Base-by-base conservation (phyloP, 2,113 vertebrate species). In the Fregetta grallaria region DNA sequence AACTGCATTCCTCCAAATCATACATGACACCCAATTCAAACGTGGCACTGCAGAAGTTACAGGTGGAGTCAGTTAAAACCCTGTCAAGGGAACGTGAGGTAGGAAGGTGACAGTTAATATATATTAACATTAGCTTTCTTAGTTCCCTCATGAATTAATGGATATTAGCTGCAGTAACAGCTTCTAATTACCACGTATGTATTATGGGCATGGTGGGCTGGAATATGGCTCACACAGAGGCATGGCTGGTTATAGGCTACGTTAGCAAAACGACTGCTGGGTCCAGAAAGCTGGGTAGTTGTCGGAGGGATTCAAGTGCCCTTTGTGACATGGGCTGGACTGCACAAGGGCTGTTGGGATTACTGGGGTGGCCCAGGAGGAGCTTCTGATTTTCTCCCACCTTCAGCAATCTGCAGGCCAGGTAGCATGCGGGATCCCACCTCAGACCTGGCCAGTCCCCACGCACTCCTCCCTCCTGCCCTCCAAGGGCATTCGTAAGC, bases 111-210 rank as follows among this genome's bases (percentile, higher is more conserved):
- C 26, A 80, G 63, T 72, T 70, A 90, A 86, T 83, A 81, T 62
- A 55, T 59, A 86, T 84, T 82, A 82, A 79, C 70, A 63, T 23
- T 76, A 66, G 14, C 11, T 79, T 94, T 89, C 92, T 95, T 58
- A 75, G 68, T 92, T 96, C 73, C 70, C 50, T 83, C 23, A 16
- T 74, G 38, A 95, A 92, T 89, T 96, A 93, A 88, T 16, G 81
- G 32, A 6, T 86, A 84, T 63, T 94, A 87, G 38, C 71, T 93
- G 65, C 47, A 82, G 55, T 66, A 77, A 58, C 62, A 93, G 62
- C 67, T 95, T 95, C 67, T 96, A 96, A 92, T 94, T 93, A 85
- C 53, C 49, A 14, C 42, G 40, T 19, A 58, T 75, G 89, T 90
- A 66, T 68, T 90, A 53, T 27, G 77, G 55, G 53, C 42, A 26